Evolutionary conservation across 2,797 vertebrate species (phyloP), one percentile per base, ranked within the genome.

Genomic region (Capromys pilorides): DNA sequence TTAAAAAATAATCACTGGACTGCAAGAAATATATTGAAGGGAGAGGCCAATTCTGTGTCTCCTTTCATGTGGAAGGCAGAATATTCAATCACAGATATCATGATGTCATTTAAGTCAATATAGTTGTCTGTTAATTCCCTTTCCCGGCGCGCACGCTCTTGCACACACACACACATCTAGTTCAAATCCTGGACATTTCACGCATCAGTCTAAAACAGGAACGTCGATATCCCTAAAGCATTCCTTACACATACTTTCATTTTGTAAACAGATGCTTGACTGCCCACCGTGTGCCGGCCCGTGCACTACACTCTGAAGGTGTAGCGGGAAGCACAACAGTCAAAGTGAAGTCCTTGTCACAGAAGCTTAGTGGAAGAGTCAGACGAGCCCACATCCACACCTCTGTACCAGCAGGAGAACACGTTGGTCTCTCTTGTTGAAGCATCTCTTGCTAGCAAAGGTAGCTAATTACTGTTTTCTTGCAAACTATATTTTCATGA

Each of bases 201-300:
- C 78, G 26, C 61, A 11, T 39, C 69, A 10, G 18, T 18, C 21
- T n/a, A 84, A 7, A 1, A 9, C n/a, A 84, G 33, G 19, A 85
- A 94, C 77, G 66, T 54, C 51, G 94, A 69, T 16, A 94, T 22
- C n/a, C 77, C n/a, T 33, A 89, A 96, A 91, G 54, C 19, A 93
- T 8, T 66, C 80, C 13, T n/a, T 45, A 84, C 89, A 26, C 71
- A 95, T 18, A 45, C 51, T 78, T 73, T 85, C 54, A 87, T 67
- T 75, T 83, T 66, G 24, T 94, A 41, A 83, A 75, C 19, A 95
- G 86, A 87, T 91, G 66, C 33, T 2, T 91, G 69, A 86, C 19
- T 88, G 66, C 69, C 39, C 85, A 26, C 1, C 24, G 67, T 18
- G 33, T 82, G 71, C 81, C 82, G 59, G 21, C 54, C 10, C 22